These are phyloP conservation scores for Tinea trinotella DNA, from an alignment of 2,888 invertebrate species.

Conservation along the genomic window DNA sequence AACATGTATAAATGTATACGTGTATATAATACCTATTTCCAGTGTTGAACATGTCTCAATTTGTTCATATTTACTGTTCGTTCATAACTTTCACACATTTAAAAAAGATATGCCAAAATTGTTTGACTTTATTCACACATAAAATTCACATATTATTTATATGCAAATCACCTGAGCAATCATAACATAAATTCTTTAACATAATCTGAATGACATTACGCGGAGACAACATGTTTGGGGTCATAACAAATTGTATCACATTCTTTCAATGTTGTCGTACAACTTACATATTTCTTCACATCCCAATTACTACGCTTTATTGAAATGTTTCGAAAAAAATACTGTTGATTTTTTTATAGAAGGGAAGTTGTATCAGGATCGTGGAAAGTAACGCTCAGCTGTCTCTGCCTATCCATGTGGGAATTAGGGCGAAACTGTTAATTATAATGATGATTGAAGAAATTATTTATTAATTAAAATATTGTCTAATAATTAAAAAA, in stretches of 20 bases:
- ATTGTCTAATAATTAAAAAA: background rate
- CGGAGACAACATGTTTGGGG: constrained; percentile 24
- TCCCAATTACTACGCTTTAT: background rate
- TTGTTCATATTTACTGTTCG: too few species aligned
- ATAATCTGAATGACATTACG: constrained; percentile 35
- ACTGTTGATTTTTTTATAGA: too few species aligned
- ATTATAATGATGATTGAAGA: too few species aligned
- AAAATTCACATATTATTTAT: constrained; percentile 53
- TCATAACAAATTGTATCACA: constrained; percentile 24
- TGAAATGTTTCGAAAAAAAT: too few species aligned
- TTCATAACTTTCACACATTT: too few species aligned
- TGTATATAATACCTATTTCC: too few species aligned
- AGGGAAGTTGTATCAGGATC: too few species aligned
- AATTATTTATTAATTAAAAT: background rate
- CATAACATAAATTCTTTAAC: constrained; percentile 53
- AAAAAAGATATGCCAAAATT: background rate
- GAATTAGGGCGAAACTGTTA: too few species aligned
- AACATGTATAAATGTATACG: too few species aligned
- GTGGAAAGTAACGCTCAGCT: too few species aligned
- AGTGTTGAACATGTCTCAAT: too few species aligned
- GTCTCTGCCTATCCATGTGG: too few species aligned
- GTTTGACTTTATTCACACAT: constrained; percentile 51
- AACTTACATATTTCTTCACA: background rate
- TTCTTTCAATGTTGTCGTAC: background rate
- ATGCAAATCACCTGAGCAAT: constrained; percentile 57